A percentile compares a stretch with the other conserved stretches of the same genome.
phyloP scores from a whole-genome alignment of 2,888 invertebrate genomes.

The Aquatica leii region DNA sequence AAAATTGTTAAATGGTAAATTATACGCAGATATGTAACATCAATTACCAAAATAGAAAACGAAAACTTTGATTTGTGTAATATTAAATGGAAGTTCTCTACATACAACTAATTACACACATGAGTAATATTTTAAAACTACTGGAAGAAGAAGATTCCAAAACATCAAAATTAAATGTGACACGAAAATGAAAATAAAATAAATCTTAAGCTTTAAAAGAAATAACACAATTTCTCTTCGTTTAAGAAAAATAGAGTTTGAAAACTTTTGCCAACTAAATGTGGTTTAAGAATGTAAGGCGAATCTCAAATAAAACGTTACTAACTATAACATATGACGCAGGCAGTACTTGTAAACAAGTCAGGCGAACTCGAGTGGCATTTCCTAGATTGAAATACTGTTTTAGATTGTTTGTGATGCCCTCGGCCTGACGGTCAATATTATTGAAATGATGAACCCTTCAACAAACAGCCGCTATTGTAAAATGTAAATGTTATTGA shows the following conservation, averaged over 20 bases:
- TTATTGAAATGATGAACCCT: conserved; percentile 37
- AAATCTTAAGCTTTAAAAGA: neutral
- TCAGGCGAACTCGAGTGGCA: conserved; percentile 50
- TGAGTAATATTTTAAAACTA: no score
- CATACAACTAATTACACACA: no score
- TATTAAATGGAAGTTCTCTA: no score
- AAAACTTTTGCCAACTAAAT: neutral
- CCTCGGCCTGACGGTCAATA: conserved; percentile 41
- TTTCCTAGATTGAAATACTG: conserved; percentile 50
- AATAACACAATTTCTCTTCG: conserved; percentile 6
- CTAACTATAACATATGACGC: conserved; percentile 36
- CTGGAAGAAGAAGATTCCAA: no score
- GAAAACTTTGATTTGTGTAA: no score
- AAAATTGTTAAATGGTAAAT: no score
- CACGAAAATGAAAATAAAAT: no score
- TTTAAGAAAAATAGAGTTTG: neutral
- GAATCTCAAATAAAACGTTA: conserved; percentile 9
- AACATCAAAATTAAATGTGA: no score
- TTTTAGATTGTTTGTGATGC: conserved; percentile 49
- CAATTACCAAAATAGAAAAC: no score
- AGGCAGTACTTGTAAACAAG: conserved; percentile 43
- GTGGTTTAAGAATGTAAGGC: neutral
- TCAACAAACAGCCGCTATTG: conserved; percentile 33
- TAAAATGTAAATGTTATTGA: conserved; percentile 35
- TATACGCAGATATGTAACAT: no score